These are phyloP conservation scores for Balanococcus diminutus DNA, from an alignment of 2,888 invertebrate species.

Conservation along the genomic window DNA sequence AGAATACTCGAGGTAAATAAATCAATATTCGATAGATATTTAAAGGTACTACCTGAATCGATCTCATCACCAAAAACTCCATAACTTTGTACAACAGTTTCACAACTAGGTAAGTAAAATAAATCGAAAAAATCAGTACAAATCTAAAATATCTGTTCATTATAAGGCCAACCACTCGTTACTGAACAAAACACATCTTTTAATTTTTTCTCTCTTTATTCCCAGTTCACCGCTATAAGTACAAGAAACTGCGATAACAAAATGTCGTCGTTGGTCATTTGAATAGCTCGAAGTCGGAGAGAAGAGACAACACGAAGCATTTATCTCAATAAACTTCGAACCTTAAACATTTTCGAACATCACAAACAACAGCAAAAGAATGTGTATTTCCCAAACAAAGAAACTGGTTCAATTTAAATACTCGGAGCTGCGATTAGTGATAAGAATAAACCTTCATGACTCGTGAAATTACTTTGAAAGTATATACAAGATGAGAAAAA, in stretches of 20 bases:
- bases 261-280: neutral
- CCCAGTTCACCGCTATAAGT: neutral
- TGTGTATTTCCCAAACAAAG: constrained; percentile 3
- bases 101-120: neutral
- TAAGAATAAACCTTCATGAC: constrained; percentile 28
- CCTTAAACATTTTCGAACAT: constrained; percentile 28
- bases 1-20: too few relatives aligned
- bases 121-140: neutral
- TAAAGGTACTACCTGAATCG: neutral
- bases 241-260: neutral
- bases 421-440: neutral
- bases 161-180: neutral
- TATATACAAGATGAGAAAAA: neutral
- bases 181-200: neutral
- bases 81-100: neutral
- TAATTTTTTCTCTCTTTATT: neutral
- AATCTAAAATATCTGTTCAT: neutral
- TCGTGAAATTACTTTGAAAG: constrained; percentile 5
- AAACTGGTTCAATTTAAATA: constrained; percentile 28
- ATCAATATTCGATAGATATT: too few relatives aligned
- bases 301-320: neutral
- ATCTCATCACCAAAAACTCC: neutral
- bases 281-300: too few relatives aligned
- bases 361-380: constrained; percentile 9
- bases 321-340: constrained; percentile 23